Evolutionary conservation across 1,140 invertebrate genomes (phyloP).

Genomic region (Hylyphantes graminicola): DNA sequence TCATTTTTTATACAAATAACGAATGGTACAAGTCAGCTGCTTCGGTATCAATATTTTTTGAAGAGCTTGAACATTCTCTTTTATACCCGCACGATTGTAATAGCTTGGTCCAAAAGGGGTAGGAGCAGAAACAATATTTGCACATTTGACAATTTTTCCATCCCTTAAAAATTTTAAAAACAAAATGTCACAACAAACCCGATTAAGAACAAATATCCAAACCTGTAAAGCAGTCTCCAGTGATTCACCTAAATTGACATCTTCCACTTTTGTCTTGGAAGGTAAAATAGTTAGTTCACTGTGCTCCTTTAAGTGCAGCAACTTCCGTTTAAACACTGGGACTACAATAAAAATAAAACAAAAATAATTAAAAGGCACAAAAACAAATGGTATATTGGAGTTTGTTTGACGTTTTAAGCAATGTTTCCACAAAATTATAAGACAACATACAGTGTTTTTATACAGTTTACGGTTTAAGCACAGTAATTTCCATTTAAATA

Average conservation of each 20-base stretch:
- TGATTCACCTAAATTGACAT: slow-evolving; percentile 42
- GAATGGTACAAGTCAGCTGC: too few species aligned
- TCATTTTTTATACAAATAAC: too few species aligned
- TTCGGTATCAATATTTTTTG: too few species aligned
- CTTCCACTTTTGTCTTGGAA: slow-evolving; percentile 43
- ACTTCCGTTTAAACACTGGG: slow-evolving; percentile 43
- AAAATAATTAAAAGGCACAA: not conserved
- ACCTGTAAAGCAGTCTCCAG: slow-evolving; percentile 51
- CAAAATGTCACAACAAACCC: not conserved
- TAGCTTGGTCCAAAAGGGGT: too few species aligned
- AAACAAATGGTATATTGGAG: too few species aligned
- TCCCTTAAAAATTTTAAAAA: not conserved
- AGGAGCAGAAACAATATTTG: too few species aligned
- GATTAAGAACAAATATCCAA: not conserved
- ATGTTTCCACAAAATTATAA: too few species aligned
- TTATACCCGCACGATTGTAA: too few species aligned
- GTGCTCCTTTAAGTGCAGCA: slow-evolving; percentile 55
- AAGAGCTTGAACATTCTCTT: too few species aligned
- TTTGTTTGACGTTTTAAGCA: too few species aligned
- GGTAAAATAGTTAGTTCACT: slow-evolving; percentile 47
- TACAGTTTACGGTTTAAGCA: slow-evolving; percentile 13
- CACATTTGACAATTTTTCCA: too few species aligned
- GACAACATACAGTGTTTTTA: too few species aligned
- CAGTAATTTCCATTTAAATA: slow-evolving; percentile 45
- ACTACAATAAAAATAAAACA: slow-evolving; percentile 15